Base-by-base conservation (phyloP, 2,888 invertebrate genomes). In the Sceliomorpha sp. region DNA sequence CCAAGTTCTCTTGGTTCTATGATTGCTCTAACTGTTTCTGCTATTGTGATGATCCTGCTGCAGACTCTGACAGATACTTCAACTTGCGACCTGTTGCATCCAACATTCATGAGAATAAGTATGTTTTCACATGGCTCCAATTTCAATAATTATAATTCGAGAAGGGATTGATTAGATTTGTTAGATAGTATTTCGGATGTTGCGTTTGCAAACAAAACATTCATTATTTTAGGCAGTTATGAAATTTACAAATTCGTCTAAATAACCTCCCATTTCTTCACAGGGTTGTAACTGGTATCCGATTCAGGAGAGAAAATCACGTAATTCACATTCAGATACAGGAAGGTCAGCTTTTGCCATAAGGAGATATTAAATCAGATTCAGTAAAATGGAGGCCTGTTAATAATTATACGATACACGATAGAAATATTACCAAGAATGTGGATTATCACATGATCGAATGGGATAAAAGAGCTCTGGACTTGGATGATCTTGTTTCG, bases 1-100 rank as follows among this genome's bases (percentile, higher is more conserved):
- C n/a, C n/a, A n/a, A 96, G 96, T 91, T 96, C 44, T 96, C 94
- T 92, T 80, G 96, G 34, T 94, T 96, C 89, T 96, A 95, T 95
- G 88, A 88, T 45, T 97, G 97, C 85, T 95, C 95, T 29, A 96
- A 96, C 88, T 97, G 97, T 88, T 92, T 96, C 89, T 97, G 97
- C 81, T 90, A 94, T 31, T 97, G 97, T 88, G 96, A 96, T 86
- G 95, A 96, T 82, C 82, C 90, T 62, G 92, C 91, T 55, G 80
- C 90, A 0, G 90, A 90, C 72, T 95, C 96, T 0, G 94, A 96
- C 85, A 91, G 96, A 68, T 96, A 93, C 89, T 93, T 96, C 89
- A 96, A 95, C 84, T 90, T 97, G 60, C 90, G 93, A 73, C 91
- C 93, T 6, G 82, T 85, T 7, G 69, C 66, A 1, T 79, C 88